A percentile compares a stretch with the other conserved stretches of the same genome.
Conservation (phyloP, 2,113 vertebrate species). For the Mystacornis crossleyi region DNA sequence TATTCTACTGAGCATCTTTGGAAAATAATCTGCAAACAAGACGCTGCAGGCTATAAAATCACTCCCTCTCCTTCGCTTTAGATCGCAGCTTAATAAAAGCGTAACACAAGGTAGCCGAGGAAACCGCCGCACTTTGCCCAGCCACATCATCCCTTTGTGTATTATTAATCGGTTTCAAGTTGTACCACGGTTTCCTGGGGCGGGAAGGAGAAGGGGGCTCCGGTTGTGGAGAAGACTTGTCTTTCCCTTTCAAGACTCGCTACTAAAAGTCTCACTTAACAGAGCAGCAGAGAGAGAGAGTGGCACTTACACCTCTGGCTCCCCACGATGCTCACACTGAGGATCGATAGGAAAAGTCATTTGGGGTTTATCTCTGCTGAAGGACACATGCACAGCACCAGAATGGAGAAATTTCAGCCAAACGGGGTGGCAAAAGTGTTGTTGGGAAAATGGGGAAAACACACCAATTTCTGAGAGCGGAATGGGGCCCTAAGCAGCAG, state of each 20-base stretch:
- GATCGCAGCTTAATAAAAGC: constrained; percentile 76
- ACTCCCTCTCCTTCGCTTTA: constrained; percentile 57
- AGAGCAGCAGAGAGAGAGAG: neutral
- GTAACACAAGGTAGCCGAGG: constrained; percentile 16
- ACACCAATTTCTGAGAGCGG: rapidly evolving
- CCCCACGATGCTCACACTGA: neutral
- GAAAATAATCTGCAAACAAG: constrained; percentile 82
- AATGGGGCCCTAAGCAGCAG: rapidly evolving
- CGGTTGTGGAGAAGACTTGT: constrained; percentile 1
- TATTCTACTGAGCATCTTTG: constrained; percentile 74
- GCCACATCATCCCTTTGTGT: constrained; percentile 68
- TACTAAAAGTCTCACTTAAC: constrained; percentile 42
- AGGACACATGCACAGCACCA: neutral
- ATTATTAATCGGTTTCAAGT: constrained; percentile 74
- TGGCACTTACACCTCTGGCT: neutral
- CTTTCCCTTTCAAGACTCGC: constrained; percentile 16
- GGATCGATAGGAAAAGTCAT: neutral
- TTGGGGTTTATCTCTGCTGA: neutral
- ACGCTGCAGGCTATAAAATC: constrained; percentile 73
- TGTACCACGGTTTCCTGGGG: constrained; percentile 49
- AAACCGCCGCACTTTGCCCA: constrained; percentile 50
- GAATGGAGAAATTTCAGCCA: neutral
- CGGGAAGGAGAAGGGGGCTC: constrained; percentile 49
- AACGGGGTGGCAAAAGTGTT: neutral
- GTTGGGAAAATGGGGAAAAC: neutral